phyloP scores from a whole-genome alignment of 2,797 vertebrate genomes.

The Hydrophis major region DNA sequence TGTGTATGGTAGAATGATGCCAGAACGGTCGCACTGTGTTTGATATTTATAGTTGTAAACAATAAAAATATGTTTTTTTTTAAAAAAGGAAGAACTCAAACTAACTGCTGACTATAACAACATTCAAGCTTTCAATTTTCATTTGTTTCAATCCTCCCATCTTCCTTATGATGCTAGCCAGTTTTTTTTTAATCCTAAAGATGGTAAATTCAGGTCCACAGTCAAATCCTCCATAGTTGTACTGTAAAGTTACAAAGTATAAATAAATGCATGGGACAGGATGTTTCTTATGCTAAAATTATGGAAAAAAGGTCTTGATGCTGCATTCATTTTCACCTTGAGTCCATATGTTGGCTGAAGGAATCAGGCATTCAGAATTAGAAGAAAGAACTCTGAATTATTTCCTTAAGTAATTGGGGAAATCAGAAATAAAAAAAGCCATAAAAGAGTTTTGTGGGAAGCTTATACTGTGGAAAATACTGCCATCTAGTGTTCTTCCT shows the following conservation, averaged over 20 bases:
- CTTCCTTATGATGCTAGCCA: background rate
- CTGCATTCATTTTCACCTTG: background rate
- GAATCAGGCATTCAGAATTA: background rate
- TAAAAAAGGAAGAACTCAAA: background rate
- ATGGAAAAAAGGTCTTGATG: background rate
- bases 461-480: background rate
- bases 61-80: no score
- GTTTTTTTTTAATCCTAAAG: background rate
- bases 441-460: background rate
- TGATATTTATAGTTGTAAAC: no score
- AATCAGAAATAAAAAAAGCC: background rate
- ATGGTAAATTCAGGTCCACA: background rate
- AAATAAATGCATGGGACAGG: background rate
- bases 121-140: background rate
- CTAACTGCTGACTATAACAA: background rate
- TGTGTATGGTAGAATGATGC: no score
- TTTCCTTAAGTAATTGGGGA: background rate
- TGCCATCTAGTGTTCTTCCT: conserved; percentile 14
- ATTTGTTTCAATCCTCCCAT: background rate
- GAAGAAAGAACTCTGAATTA: background rate
- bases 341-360: background rate
- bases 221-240: background rate
- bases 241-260: background rate
- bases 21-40: no score
- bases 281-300: background rate